Base-by-base conservation (phyloP, 2,888 invertebrate genomes). In the Tenthredo notha region DNA sequence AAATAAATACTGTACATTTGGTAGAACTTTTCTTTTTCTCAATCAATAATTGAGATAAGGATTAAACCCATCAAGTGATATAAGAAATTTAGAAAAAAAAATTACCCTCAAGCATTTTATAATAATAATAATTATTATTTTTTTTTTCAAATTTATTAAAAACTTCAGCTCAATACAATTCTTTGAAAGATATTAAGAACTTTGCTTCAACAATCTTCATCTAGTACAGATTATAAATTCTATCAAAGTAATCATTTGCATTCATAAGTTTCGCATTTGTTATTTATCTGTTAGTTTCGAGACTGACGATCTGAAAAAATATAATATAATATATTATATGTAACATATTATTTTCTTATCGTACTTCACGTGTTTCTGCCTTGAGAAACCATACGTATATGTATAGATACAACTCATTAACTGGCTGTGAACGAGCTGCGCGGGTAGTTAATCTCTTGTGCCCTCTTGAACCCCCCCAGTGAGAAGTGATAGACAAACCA, bases 381-480 rank as follows among this genome's bases (percentile, higher is more conserved):
- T 47, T 37, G 72, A 54, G 70, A 78, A 37, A 37, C 5, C 37
- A 40, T 40, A 21, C 9, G 18, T 25, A 43, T 29, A 80, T 47
- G 65, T 61, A 61, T 40, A 84, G 47, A 67, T 29, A 58, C 47
- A 85, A 77, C 40, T 85, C 40, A 72, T 72, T 74, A 37, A 84
- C 47, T 18, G 70, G 54, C 54, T 50, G 61, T 43, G 75, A 54
- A 74, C 15, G 33, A 84, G 70, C 54, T 70, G 40, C 58, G 85
- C 78, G 85, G 86, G 86, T 85, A 84, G 86, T 87, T 89, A 90
- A 91, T 90, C 90, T 85, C 80, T 86, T 84, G 87, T 89, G 91
- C 88, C 91, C 90, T 91, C 84, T 91, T 92, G 91, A 92, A 91
- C 91, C 90, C 90, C 87, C 88, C 88, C 88, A 87, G 88, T 85